Percentiles rank a stretch among this genome's conserved stretches.
Conservation (phyloP, 2,113 vertebrate genomes). For the Empidonax traillii region DNA sequence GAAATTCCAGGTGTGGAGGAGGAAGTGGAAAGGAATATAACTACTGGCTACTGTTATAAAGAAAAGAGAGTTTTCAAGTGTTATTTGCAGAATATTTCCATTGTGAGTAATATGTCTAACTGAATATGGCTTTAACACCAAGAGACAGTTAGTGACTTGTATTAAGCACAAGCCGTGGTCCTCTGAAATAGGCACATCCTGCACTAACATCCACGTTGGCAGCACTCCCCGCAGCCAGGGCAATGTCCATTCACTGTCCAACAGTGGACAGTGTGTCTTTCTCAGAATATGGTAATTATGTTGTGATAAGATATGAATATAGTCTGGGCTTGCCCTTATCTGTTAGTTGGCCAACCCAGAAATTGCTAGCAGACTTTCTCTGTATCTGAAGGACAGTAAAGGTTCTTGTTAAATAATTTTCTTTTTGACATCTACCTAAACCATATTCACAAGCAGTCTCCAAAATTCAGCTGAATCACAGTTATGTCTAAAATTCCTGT, state of each 20-base stretch:
- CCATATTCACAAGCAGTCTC: neutral
- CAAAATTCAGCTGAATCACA: neutral
- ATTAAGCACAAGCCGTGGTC: neutral
- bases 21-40: neutral
- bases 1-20: neutral
- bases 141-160: neutral
- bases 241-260: neutral
- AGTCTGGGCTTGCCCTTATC: neutral
- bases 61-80: neutral
- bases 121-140: neutral
- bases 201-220: neutral
- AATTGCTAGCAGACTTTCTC: neutral
- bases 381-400: neutral
- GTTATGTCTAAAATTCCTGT: neutral
- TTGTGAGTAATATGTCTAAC: neutral
- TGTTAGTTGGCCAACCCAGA: neutral
- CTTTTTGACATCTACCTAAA: neutral
- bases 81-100: neutral
- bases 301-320: neutral
- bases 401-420: neutral
- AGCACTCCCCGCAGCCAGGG: neutral
- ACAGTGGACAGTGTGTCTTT: neutral
- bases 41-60: neutral
- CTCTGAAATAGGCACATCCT: neutral
- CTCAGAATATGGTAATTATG: neutral